Base-by-base conservation (phyloP, 2,797 vertebrate genomes). In the Loris lydekkerianus region DNA sequence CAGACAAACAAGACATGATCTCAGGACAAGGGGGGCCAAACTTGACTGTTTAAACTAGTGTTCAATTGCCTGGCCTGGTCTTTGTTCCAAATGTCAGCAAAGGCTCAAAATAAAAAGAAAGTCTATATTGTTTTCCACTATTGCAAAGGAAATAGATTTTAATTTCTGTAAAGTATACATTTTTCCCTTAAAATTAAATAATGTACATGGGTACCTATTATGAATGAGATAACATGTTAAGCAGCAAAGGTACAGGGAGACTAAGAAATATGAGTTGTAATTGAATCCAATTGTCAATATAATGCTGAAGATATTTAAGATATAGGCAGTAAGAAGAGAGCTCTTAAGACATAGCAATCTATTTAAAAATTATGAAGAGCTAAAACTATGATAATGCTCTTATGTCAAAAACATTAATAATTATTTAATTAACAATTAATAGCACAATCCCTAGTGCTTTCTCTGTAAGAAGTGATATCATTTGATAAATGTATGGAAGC, bases 21-120 rank as follows among this genome's bases (percentile, higher is more conserved):
- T 83, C 76, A 96, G 91, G 96, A 91, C 73, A 95, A 97, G 78
- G 49, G 80, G 76, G 61, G 96, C 49, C 75, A 97, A 97, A 94
- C 60, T 96, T 46, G 95, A 61, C 43, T 91, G 53, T 97, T 97
- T 86, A 80, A 96, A 86, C 84, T 95, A 96, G 11, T 4, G 29
- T 95, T 96, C 82, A 58, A 40, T 34, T 90, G 53, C 56, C 5
- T 2, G 1, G 49, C 93, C 25, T 80, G 43, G 17, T 37, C 81
- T 97, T 81, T 72, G 0, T 76, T 95, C 88, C 89, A 77, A 20
- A 70, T 61, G 88, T 94, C 34, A 94, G 18, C 10, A 92, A 60
- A 94, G 13, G 10, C 3, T 95, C 96, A 96, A 95, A 73, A n/a
- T 94, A 72, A 84, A 91, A 73, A 56, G 9, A 67, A n/a, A 5